Evolutionary conservation across 2,888 invertebrate species (phyloP), one percentile per base, ranked within the genome.

Genomic region (Argyra leucocephala): DNA sequence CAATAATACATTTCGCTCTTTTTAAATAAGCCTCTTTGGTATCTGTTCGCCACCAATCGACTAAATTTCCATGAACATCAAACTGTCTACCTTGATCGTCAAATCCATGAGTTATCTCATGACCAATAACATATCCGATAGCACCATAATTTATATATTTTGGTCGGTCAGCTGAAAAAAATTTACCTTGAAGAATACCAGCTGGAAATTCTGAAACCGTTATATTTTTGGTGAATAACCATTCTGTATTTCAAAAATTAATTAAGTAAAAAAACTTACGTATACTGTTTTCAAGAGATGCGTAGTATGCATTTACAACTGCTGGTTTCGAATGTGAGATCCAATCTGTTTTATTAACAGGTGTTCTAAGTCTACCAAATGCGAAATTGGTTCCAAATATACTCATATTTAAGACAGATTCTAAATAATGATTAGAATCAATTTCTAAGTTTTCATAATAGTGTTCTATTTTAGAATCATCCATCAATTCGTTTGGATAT

Each of bases 141-240:
- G 91, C 91, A 22, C 93, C 93, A 72, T 91, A 94, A 78, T 94
- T 94, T 90, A 94, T 90, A 77, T 93, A 96, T 70, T 88, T 87
- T 0, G 95, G 95, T 23, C 95, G 87, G 62, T 90, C 87, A 64
- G 91, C 90, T 65, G 87, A 89, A 82, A 94, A 96, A 85, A 95
- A 95, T 1, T 89, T 87, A 2, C 93, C 94, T 83, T 95, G 95
- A 1, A 96, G 83, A 69, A 95, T 94, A 69, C 94, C 95, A 71
- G 95, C 95, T 0, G 95, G 94, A 80, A 95, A 93, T 81, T 93
- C 94, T 96, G 81, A 61, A 73, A 48, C 15, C 2, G 22, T 18
- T 26, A 61, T 18, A 37, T 18, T 36, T 57, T 63, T 23, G 62
- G 4, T 6, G 48, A 15, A 12, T 22, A 57, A 23, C 22, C 24